Conservation (phyloP, 2,888 invertebrate genomes). For the Sphaerophoria taeniata region DNA sequence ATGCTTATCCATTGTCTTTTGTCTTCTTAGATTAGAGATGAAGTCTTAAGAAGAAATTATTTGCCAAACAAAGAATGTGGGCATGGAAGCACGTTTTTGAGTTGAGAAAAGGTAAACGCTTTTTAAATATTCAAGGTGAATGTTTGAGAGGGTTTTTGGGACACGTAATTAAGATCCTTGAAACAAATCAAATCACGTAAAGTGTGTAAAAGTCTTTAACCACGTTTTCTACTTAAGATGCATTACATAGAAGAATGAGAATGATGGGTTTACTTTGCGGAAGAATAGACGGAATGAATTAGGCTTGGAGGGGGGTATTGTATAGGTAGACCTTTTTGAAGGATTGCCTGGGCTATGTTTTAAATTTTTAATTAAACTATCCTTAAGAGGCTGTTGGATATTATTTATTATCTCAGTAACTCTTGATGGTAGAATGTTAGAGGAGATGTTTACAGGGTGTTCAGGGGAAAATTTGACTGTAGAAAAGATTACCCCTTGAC, state of each 20-base stretch:
- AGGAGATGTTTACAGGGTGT: not conserved
- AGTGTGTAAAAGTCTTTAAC: not conserved
- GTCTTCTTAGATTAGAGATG: not conserved
- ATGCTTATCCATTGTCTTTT: not conserved
- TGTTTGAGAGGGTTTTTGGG: not conserved
- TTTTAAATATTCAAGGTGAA: conserved; percentile 15
- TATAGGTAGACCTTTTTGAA: not conserved
- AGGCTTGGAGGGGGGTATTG: not conserved
- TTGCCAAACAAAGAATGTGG: not conserved
- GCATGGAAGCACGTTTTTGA: conserved; percentile 16
- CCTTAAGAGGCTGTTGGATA: not conserved
- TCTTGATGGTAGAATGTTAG: not conserved
- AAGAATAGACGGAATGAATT: not conserved
- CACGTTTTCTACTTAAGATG: conserved; percentile 1
- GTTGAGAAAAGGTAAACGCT: not conserved
- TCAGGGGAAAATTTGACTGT: too few species aligned
- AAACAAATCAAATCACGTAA: conserved; percentile 29
- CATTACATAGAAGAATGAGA: not conserved
- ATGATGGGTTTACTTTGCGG: not conserved
- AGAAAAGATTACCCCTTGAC: too few species aligned
- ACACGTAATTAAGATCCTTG: conserved; percentile 12
- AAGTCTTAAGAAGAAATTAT: not conserved
- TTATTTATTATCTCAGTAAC: not conserved
- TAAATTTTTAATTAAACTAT: not conserved
- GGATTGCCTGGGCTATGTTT: not conserved